Evolutionary conservation across 2,113 vertebrate genomes (phyloP), one percentile per base, ranked within the genome.

Genomic region (Sakesphorus luctuosus): DNA sequence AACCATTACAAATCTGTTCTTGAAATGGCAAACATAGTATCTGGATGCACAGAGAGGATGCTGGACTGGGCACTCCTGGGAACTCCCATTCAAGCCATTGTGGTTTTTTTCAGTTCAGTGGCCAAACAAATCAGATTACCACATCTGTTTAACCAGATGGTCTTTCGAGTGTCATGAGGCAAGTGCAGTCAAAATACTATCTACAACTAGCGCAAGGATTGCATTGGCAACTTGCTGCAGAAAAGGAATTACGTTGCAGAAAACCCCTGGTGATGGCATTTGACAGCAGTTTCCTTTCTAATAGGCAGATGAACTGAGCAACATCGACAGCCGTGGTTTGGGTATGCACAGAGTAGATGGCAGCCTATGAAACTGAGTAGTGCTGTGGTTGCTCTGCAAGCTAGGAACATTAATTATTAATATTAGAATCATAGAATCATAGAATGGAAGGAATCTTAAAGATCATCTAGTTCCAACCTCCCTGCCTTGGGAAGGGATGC

Each of bases 101-200:
- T 77, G 68, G 0, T 20, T 88, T 94, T 89, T 94, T 92, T 82
- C 86, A 69, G 76, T 77, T 90, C 63, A 90, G 13, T 90, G 83
- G 43, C 68, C 63, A 90, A 90, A 93, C 66, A 96, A 96, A 93
- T 88, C 65, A 69, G 56, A 90, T 88, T 86, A 66, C 43, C 59
- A 77, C 76, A 92, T 86, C 88, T 96, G 90, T 71, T 93, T 85
- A 90, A 50, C 63, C 95, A 94, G 75, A 92, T 94, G 84, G 79
- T 74, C 35, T 58, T 88, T 84, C 44, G 74, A 84, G 71, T 83
- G 71, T 84, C 33, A 53, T 35, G 29, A 86, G 26, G 63, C 58
- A 93, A 80, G 43, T 71, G 38, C 67, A 77, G 18, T 77, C 55
- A 86, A 88, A 96, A 92, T 71, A 59, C 61, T 78, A 1, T 71